Evolutionary conservation across 2,113 vertebrate species (phyloP).

Genomic region (Rhombomys opimus): DNA sequence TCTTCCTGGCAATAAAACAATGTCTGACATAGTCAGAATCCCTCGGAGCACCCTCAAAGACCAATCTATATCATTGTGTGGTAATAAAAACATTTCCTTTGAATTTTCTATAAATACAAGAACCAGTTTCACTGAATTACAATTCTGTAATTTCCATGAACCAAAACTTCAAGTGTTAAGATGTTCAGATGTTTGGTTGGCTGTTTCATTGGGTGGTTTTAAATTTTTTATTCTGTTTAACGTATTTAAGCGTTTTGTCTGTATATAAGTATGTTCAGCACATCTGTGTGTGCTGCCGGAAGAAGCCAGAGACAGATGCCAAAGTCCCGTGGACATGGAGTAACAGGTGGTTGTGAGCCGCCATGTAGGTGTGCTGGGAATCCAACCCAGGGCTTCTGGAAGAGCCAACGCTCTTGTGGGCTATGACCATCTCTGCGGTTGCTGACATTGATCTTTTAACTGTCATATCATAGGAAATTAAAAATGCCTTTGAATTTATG

Average conservation of each 20-base stretch:
- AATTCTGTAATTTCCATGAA: slow-evolving; percentile 41
- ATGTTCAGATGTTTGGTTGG: not conserved
- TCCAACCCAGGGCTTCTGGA: not conserved
- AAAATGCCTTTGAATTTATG: slow-evolving; percentile 32
- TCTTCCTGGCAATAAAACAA: not conserved
- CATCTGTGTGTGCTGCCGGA: not conserved
- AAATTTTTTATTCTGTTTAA: not conserved
- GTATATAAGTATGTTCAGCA: not conserved
- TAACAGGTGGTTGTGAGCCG: not conserved
- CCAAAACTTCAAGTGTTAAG: slow-evolving; percentile 8
- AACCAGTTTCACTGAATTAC: not conserved
- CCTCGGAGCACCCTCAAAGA: not conserved
- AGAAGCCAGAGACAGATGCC: not conserved
- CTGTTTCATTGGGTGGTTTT: not conserved
- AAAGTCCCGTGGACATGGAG: not conserved
- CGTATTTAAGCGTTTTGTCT: not conserved
- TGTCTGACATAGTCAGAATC: not conserved
- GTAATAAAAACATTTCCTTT: not conserved
- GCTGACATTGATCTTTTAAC: slow-evolving; percentile 14
- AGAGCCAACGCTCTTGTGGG: not conserved
- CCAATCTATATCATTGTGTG: not conserved
- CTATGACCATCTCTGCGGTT: not conserved
- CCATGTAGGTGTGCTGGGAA: not conserved
- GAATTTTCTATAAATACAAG: not conserved
- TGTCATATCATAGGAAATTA: not conserved